Base-by-base conservation (phyloP, 1,140 invertebrate genomes). In the Nasonia longicornis region DNA sequence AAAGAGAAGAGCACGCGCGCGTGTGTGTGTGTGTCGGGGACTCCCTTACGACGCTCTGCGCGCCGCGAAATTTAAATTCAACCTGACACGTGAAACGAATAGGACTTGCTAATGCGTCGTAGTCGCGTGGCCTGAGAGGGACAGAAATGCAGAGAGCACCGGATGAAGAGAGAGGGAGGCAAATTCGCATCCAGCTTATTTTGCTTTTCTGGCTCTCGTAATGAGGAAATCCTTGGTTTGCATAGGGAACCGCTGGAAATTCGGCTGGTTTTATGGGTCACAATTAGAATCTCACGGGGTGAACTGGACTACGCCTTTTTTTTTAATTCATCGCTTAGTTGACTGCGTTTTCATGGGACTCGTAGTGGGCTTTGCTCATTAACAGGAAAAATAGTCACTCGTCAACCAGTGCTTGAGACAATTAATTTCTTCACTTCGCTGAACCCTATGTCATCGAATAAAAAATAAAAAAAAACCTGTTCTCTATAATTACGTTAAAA, bases 61-160 rank as follows among this genome's bases (percentile, higher is more conserved):
- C 48, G 22, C 66, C 52, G 22, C 74, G 42, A 26, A 83, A 78
- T 80, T 83, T 83, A 83, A 83, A 83, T 83, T 83, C 69, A 83
- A 83, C 74, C 71, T 80, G 75, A 80, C 79, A 80, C 74, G 73
- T 77, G 42, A 80, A 83, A 83, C 74, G 82, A 80, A 77, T 80
- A 80, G 77, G 74, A 82, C 81, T 82, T 82, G 81, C 81, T 82
- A 82, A 82, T 83, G 75, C 79, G 11, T 16, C 29, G 42, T 7
- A 58, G 52, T 58, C 52, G 52, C 16, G 52, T 58, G 52, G 48
- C 29, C 26, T 48, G 48, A 31, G 77, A 29, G 22, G 12, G 26
- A 52, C 14, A 52, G 77, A 35, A 71, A 71, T 52, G 48, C 26
- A 78, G 20, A 71, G 77, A 70, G 42, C 38, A 22, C 8, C 14